Evolutionary conservation across 2,888 invertebrate species (phyloP), one percentile per base, ranked within the genome.

Genomic region (Drosophila bunnanda): DNA sequence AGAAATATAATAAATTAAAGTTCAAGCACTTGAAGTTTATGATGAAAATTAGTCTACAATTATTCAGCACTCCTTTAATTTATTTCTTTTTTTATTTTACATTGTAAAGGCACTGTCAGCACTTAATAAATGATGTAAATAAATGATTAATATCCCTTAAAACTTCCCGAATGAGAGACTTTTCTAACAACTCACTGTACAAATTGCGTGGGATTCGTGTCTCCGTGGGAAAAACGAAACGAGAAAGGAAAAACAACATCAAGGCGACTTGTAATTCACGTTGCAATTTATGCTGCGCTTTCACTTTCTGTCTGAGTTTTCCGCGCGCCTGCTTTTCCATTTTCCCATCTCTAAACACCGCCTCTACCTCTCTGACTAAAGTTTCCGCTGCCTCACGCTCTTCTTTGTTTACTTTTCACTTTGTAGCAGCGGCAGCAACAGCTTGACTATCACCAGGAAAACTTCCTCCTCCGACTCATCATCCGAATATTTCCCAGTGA

Each of bases 201-300:
- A 38, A 32, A 20, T 20, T 28, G 61, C 62, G 43, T 36, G 13
- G 34, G 61, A 20, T 52, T 70, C 52, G 28, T 70, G 17, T 38
- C 20, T 41, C 17, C 22, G 15, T 56, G 38, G 20, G 25, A 52
- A 12, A 50, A 34, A 41, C 65, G 34, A 39, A 41, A 43, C 28
- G 10, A 15, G 12, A 41, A 41, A 41, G 41, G 22, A 20, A 39
- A 52, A 53, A 25, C 61, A 60, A 55, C 56, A 66, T 13, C 43
- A 65, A 57, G 74, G 52, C 46, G 64, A 69, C 82, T 77, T 88
- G 82, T 76, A 75, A 88, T 86, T 88, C 83, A 83, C 76, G 71
- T 80, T 83, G 89, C 83, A 83, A 86, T 83, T 86, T 80, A 62
- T 69, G 68, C 76, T 76, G 83, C 82, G 78, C 70, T 78, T 88